Evolutionary conservation across 2,888 invertebrate genomes (phyloP).

Genomic region (Marronus borbonicus): DNA sequence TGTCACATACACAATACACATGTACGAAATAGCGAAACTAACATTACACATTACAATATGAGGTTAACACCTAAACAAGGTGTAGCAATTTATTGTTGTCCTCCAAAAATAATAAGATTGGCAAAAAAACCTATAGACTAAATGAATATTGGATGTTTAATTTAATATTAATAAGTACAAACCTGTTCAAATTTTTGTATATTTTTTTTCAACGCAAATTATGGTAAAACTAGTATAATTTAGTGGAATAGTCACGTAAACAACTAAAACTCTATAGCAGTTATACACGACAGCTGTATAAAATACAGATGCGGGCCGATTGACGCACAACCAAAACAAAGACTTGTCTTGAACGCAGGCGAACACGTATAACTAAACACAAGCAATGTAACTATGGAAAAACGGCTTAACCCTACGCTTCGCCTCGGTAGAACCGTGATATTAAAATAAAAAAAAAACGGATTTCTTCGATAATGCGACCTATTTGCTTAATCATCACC

Average conservation of each 20-base stretch:
- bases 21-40: constrained; percentile 37
- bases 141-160: background rate
- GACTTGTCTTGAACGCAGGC: constrained; percentile 43
- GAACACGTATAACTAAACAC: constrained; percentile 48
- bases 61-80: constrained; percentile 32
- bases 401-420: constrained; percentile 18
- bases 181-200: constrained; percentile 30
- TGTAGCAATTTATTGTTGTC: constrained; percentile 13
- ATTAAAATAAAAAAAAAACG: constrained; percentile 29
- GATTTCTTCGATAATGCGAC: constrained; percentile 43
- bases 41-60: constrained; percentile 17
- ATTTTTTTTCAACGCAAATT: constrained; percentile 29
- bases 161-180: constrained; percentile 27
- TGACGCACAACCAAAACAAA: constrained; percentile 53
- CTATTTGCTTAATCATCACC: constrained; percentile 48
- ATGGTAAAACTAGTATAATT: constrained; percentile 40
- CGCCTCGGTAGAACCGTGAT: constrained; percentile 11
- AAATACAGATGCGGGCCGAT: constrained; percentile 53
- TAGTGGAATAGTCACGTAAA: constrained; percentile 48
- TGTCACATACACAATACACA: constrained; percentile 43
- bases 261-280: constrained; percentile 38
- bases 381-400: constrained; percentile 22
- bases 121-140: background rate
- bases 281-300: constrained; percentile 50
- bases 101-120: background rate